phyloP scores from a whole-genome alignment of 2,888 invertebrate genomes.

The Clusia tigrina region DNA sequence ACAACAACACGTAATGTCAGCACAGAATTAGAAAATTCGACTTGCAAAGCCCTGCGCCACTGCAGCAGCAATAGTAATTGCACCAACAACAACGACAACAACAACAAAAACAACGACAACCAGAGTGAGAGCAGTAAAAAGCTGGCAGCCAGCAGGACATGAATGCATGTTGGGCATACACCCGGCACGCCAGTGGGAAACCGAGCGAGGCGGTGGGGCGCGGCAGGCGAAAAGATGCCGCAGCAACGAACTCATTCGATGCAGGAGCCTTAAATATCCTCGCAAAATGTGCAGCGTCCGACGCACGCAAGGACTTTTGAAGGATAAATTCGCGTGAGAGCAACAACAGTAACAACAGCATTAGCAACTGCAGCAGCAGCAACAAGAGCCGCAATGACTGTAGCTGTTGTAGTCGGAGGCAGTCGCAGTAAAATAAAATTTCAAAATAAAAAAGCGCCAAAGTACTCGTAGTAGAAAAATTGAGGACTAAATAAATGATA shows the following conservation, averaged over 20 bases:
- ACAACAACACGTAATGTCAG: conserved; percentile 40
- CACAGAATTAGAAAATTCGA: conserved; percentile 57
- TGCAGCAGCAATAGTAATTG: conserved; percentile 5
- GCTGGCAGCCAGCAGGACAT: background rate
- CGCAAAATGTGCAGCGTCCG: background rate
- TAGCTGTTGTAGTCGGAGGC: background rate
- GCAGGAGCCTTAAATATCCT: background rate
- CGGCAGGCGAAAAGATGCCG: background rate
- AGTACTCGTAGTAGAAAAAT: conserved; percentile 54
- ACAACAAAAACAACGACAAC: background rate
- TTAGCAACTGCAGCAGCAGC: conserved; percentile 30
- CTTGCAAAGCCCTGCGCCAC: conserved; percentile 51
- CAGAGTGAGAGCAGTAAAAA: background rate
- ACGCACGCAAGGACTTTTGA: conserved; percentile 61
- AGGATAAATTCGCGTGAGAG: conserved; percentile 57
- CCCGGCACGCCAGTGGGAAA: background rate
- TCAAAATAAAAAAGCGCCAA: background rate
- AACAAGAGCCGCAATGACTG: conserved; percentile 25
- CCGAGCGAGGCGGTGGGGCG: background rate
- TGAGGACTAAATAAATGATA: conserved; percentile 59
- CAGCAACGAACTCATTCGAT: background rate
- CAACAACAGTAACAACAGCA: too few relatives aligned
- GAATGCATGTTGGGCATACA: conserved; percentile 7
- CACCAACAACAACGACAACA: conserved; percentile 1
- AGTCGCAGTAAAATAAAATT: conserved; percentile 49